Evolutionary conservation across 2,113 vertebrate genomes (phyloP), one percentile per base, ranked within the genome.

Genomic region (Andinoacara biseriatus): DNA sequence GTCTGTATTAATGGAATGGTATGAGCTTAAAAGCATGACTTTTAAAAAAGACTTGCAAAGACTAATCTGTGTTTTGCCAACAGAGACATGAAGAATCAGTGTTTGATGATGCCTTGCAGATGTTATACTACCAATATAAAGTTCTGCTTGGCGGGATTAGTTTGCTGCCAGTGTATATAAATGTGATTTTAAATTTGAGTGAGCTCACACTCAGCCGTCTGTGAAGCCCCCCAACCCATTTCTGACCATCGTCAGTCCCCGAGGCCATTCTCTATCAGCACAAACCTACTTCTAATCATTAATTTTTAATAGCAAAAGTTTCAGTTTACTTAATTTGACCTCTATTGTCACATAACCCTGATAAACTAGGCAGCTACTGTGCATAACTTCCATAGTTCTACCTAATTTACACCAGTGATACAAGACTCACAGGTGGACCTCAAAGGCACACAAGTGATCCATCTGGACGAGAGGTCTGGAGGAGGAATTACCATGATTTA

Each of bases 401-500:
- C 26, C 83, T 76, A 75, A 90, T 84, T 85, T 77, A 76, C 72
- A 59, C 74, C 69, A 59, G 31, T 4, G 13, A 83, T 58, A 87
- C 22, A 86, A 85, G 65, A 87, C 80, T 78, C 75, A 65, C 76
- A 85, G 83, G 83, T 91, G 84, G 78, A 87, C 13, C 80, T 89
- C 82, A 89, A 63, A 86, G 82, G 79, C 72, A 74, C 84, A 80
- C 17, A 29, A 82, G 91, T 85, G 81, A 94, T 92, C 75, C 89
- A 89, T 92, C 89, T 86, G 78, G 35, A 80, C 59, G 49, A 81
- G 84, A 62, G 78, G 78, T 61, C 84, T 81, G 75, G 54, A 59
- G 82, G 60, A 87, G 78, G 85, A 85, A 87, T 89, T 76, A 80
- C 49, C 74, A 57, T 93, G 92, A 94, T 90, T 88, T 84, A 93